phyloP scores from a whole-genome alignment of 1,140 invertebrate genomes.

The Bombus impatiens region DNA sequence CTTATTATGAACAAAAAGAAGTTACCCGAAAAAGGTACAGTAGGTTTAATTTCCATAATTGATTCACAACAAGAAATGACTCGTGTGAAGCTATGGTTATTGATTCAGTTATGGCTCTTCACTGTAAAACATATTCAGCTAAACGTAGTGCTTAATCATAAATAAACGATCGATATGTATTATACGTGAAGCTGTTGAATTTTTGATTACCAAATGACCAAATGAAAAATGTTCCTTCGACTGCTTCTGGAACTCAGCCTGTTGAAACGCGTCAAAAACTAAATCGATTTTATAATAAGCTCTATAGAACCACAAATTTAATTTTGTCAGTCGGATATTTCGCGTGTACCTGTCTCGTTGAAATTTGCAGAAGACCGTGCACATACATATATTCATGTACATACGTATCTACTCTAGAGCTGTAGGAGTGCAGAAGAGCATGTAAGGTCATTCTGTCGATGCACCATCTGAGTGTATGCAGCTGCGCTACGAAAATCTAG shows the following conservation, averaged over 20 bases:
- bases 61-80: no score
- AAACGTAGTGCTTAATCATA: no score
- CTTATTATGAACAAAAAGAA: no score
- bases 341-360: background rate
- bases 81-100: background rate
- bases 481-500: slow-evolving; percentile 50
- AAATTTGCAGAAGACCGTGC: background rate
- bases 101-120: background rate
- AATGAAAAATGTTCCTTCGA: background rate
- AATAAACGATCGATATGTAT: no score
- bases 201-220: no score
- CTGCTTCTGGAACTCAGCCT: no score
- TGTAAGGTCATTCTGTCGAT: slow-evolving; percentile 10
- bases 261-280: background rate
- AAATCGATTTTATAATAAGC: background rate
- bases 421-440: slow-evolving; percentile 13
- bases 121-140: no score
- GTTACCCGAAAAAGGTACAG: no score
- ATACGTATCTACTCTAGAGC: slow-evolving; percentile 4
- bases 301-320: background rate
- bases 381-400: background rate
- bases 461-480: slow-evolving; percentile 18
- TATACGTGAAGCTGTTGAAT: background rate
- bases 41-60: no score
- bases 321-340: background rate